These are phyloP conservation scores for Saxicola maurus DNA, from an alignment of 2,797 vertebrate species.

Conservation along the genomic window DNA sequence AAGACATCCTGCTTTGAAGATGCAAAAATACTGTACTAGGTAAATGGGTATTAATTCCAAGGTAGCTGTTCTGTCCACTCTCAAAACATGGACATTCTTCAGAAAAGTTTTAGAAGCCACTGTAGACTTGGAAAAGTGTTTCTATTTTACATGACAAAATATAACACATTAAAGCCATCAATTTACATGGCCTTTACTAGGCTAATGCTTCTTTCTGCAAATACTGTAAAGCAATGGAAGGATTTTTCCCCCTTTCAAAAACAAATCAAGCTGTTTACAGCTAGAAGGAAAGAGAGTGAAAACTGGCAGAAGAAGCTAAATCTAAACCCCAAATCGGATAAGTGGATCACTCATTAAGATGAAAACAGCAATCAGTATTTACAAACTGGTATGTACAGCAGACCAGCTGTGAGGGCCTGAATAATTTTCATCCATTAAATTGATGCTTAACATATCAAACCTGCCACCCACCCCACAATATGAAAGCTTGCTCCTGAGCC, in stretches of 20 bases:
- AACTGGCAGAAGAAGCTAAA: conserved; percentile 14
- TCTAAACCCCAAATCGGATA: not conserved
- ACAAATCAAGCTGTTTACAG: not conserved
- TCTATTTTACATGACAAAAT: not conserved
- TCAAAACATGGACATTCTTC: not conserved
- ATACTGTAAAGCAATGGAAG: not conserved
- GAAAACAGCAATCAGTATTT: conserved; percentile 10
- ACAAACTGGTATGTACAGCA: not conserved
- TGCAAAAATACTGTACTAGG: not conserved
- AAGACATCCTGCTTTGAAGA: not conserved
- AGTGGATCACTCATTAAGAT: not conserved
- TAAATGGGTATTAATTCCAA: not conserved
- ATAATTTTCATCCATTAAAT: not conserved
- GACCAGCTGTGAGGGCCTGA: not conserved
- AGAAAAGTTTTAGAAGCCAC: not conserved
- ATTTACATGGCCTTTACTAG: not conserved
- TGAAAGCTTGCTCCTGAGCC: not conserved
- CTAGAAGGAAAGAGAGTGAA: not conserved
- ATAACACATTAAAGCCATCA: not conserved
- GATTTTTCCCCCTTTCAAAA: not conserved
- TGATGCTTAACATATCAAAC: not conserved
- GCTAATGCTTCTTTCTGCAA: not conserved
- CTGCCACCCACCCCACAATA: not conserved
- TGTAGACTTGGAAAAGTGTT: not conserved
- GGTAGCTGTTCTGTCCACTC: not conserved